phyloP scores from a whole-genome alignment of 64 coral and sea anemone species.

The Dendrophyllia cribrosa region DNA sequence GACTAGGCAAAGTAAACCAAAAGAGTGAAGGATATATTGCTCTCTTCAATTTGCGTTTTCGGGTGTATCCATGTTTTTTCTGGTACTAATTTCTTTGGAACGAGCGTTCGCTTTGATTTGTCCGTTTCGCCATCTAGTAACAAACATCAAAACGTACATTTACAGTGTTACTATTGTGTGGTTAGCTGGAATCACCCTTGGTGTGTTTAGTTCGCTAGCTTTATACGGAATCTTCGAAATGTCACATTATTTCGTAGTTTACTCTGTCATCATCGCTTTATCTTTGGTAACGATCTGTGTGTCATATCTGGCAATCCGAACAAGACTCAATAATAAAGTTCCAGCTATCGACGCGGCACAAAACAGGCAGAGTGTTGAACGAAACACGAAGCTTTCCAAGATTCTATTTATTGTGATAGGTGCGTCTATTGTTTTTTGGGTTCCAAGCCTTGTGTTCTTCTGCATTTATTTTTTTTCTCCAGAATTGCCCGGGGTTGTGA shows the following conservation, averaged over 20 bases:
- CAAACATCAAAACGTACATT: neutral
- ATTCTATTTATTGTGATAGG: no score
- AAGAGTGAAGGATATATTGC: neutral
- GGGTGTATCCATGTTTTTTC: neutral
- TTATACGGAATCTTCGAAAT: neutral
- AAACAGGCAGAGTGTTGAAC: neutral
- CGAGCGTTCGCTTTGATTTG: neutral
- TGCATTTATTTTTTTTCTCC: neutral
- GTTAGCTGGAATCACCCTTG: neutral
- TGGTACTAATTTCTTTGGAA: neutral
- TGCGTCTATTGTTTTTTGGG: no score
- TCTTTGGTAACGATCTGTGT: neutral
- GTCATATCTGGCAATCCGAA: neutral
- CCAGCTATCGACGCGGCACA: neutral
- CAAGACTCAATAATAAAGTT: neutral
- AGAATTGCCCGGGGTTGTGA: neutral
- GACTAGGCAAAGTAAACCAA: no score
- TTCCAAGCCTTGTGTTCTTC: no score
- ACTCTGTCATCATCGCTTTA: neutral
- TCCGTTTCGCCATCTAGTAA: neutral
- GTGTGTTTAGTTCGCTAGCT: neutral
- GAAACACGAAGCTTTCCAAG: no score
- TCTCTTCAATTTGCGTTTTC: neutral
- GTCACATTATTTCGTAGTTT: neutral
- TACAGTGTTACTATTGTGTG: neutral